Conservation (phyloP, 2,888 invertebrate species). For the Scaptomyza reducta region DNA sequence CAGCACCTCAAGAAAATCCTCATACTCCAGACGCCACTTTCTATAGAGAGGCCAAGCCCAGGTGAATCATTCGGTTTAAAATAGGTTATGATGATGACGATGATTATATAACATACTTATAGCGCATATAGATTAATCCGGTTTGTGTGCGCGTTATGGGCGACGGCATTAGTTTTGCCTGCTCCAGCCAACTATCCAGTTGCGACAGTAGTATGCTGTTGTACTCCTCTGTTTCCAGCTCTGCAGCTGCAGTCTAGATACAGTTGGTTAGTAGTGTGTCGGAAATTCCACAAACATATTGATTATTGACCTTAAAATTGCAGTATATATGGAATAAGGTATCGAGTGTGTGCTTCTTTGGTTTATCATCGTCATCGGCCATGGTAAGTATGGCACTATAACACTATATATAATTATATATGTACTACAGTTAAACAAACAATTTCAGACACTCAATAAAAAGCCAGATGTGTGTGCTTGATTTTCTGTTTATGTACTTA, state of each 20-base stretch:
- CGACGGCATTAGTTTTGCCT: slow-evolving; percentile 64
- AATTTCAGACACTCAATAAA: slow-evolving; percentile 38
- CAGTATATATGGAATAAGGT: slow-evolving; percentile 67
- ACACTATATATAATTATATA: background rate
- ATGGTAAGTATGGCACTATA: slow-evolving; percentile 23
- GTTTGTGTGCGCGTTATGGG: slow-evolving; percentile 70
- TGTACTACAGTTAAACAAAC: background rate
- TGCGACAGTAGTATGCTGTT: slow-evolving; percentile 74
- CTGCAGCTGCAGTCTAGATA: slow-evolving; percentile 43
- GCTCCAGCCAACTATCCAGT: slow-evolving; percentile 72
- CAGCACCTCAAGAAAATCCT: slow-evolving; percentile 73
- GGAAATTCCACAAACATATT: background rate
- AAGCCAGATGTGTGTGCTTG: slow-evolving; percentile 10
- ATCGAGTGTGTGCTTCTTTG: slow-evolving; percentile 71
- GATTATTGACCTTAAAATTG: slow-evolving; percentile 54
- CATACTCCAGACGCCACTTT: slow-evolving; percentile 77
- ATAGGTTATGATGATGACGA: slow-evolving; percentile 10
- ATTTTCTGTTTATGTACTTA: slow-evolving; percentile 57
- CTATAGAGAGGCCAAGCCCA: slow-evolving; percentile 29
- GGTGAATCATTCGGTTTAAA: slow-evolving; percentile 1
- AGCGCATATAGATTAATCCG: slow-evolving; percentile 75
- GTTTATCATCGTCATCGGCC: slow-evolving; percentile 75
- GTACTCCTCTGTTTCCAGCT: slow-evolving; percentile 65
- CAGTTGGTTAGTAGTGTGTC: background rate
- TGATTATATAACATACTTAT: slow-evolving; percentile 56